phyloP scores from a whole-genome alignment of 2,113 vertebrate genomes.

The Hydrolagus affinis region DNA sequence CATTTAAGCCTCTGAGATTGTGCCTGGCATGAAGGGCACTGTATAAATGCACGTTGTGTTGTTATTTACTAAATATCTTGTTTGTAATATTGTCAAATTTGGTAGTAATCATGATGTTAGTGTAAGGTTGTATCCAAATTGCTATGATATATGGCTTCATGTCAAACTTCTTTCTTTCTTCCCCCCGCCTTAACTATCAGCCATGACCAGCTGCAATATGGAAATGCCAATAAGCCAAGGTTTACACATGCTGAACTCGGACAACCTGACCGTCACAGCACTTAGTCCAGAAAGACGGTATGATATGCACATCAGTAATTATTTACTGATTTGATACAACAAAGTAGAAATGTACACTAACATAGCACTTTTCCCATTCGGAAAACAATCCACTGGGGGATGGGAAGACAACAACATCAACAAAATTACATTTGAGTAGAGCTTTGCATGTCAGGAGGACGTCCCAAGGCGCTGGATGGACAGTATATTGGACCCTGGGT shows the following conservation, averaged over 20 bases:
- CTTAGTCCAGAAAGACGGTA: constrained; percentile 78
- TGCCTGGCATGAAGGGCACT: no score
- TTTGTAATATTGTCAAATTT: neutral
- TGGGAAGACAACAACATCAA: no score
- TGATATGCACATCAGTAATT: constrained; percentile 32
- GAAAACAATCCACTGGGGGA: no score
- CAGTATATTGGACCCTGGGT: no score
- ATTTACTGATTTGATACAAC: neutral
- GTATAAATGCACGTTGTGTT: no score
- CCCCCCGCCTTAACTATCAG: constrained; percentile 46
- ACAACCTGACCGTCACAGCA: constrained; percentile 49
- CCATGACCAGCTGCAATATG: constrained; percentile 44
- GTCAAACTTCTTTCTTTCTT: constrained; percentile 32
- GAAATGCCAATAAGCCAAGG: constrained; percentile 49
- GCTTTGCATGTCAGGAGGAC: no score
- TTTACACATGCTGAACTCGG: constrained; percentile 39
- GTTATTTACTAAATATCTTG: neutral
- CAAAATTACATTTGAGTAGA: no score
- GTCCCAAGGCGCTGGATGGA: no score
- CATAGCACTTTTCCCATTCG: neutral
- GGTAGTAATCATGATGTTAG: neutral
- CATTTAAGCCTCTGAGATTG: no score
- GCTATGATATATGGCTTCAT: neutral
- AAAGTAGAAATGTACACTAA: neutral
- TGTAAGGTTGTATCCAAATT: neutral